Percentiles rank a stretch among this genome's conserved stretches.
These are phyloP conservation scores for Drosophila pachea DNA, from an alignment of 1,140 invertebrate species.

Conservation along the genomic window DNA sequence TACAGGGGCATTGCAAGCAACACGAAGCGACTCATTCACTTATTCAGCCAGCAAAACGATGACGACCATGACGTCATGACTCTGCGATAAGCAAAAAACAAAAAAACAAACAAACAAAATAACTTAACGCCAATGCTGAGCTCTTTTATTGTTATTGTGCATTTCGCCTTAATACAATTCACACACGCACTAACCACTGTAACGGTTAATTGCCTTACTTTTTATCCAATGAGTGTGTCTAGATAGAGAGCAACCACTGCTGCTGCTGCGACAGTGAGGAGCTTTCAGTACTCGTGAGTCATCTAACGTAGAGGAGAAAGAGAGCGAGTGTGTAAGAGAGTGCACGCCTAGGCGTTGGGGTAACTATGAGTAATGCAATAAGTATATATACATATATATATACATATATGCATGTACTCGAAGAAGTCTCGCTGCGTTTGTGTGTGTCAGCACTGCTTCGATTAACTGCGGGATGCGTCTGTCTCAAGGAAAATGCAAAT, in stretches of 20 bases:
- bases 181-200: slow-evolving; percentile 19
- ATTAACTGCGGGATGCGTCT: slow-evolving; percentile 14
- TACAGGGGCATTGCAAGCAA: slow-evolving; percentile 2
- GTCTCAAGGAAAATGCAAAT: slow-evolving; percentile 31
- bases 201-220: slow-evolving; percentile 25
- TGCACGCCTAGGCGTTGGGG: slow-evolving; percentile 10
- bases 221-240: slow-evolving; percentile 19
- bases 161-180: slow-evolving; percentile 20
- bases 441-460: slow-evolving; percentile 7
- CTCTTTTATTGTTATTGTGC: slow-evolving; percentile 25
- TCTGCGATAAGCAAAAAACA: slow-evolving; percentile 11
- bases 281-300: slow-evolving; percentile 17
- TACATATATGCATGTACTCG: not conserved
- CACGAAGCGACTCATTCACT: slow-evolving; percentile 12
- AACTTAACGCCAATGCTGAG: slow-evolving; percentile 13
- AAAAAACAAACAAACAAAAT: slow-evolving; percentile 10
- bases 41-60: slow-evolving; percentile 14
- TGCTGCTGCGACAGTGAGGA: not conserved
- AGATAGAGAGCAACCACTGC: slow-evolving; percentile 1
- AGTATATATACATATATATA: slow-evolving; percentile 17
- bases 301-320: slow-evolving; percentile 7
- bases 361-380: slow-evolving; percentile 31
- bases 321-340: slow-evolving; percentile 13
- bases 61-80: slow-evolving; percentile 37
- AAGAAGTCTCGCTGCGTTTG: not conserved